phyloP scores from a whole-genome alignment of 53 echinoderm and acorn worm species.

The Holothuria scabra region DNA sequence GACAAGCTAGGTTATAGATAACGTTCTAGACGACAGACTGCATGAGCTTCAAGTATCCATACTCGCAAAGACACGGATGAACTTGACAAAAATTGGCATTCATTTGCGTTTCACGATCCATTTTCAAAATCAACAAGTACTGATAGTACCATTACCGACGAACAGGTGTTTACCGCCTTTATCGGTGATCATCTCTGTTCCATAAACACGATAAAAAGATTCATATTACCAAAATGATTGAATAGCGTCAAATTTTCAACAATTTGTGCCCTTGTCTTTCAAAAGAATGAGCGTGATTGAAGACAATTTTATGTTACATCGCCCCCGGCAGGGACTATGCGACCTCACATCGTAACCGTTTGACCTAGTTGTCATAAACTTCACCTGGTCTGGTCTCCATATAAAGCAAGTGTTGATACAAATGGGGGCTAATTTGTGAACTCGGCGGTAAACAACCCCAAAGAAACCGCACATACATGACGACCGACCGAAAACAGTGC shows the following conservation, averaged over 20 bases:
- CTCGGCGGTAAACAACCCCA: too few relatives aligned
- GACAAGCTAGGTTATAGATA: too few relatives aligned
- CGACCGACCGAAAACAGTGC: too few relatives aligned
- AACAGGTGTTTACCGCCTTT: slow-evolving; percentile 23
- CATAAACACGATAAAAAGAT: background rate
- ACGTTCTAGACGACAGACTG: too few relatives aligned
- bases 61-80: too few relatives aligned
- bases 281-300: slow-evolving; percentile 6
- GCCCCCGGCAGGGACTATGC: background rate
- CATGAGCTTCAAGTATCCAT: too few relatives aligned
- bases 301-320: slow-evolving; percentile 10
- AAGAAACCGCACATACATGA: too few relatives aligned
- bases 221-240: slow-evolving; percentile 16
- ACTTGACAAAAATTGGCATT: too few relatives aligned
- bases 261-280: slow-evolving; percentile 18
- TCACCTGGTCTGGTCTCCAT: background rate
- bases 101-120: too few relatives aligned
- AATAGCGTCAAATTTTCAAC: slow-evolving; percentile 34
- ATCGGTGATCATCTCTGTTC: background rate
- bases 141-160: too few relatives aligned
- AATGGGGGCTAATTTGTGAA: slow-evolving; percentile 13
- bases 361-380: slow-evolving; percentile 14
- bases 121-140: too few relatives aligned
- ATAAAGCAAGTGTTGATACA: slow-evolving; percentile 16
- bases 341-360: slow-evolving; percentile 13